A percentile compares a stretch with the other conserved stretches of the same genome.
These are phyloP conservation scores for Aythya baeri DNA, from an alignment of 2,113 vertebrate species.

Conservation along the genomic window DNA sequence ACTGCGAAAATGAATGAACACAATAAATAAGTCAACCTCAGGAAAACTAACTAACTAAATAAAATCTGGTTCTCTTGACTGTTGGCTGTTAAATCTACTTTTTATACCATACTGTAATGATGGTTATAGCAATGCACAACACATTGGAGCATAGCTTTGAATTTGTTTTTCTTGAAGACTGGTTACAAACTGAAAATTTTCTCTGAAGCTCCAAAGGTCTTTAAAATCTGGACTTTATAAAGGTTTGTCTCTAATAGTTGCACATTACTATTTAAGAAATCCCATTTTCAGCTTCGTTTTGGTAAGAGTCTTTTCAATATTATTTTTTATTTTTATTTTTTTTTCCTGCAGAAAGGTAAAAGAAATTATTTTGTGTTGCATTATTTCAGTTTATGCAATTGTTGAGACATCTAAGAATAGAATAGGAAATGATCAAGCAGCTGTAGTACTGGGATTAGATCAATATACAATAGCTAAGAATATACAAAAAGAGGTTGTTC, in stretches of 20 bases:
- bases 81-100: background rate
- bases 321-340: background rate
- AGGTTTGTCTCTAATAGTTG: background rate
- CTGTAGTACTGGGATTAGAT: background rate
- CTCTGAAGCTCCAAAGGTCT: background rate
- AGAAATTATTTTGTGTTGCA: background rate
- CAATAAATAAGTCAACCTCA: background rate
- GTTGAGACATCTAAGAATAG: background rate
- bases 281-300: background rate
- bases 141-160: background rate
- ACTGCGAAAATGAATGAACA: background rate
- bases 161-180: background rate
- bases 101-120: background rate
- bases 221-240: background rate
- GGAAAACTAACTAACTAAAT: background rate
- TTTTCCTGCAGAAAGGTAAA: background rate
- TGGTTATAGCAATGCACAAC: background rate
- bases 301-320: background rate
- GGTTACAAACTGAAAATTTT: background rate
- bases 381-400: background rate
- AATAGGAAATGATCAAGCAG: background rate
- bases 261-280: background rate
- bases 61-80: background rate
- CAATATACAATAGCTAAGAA: background rate
- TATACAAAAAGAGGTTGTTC: background rate